Evolutionary conservation across 2,888 invertebrate species (phyloP).

Genomic region (Limnephilus auricula): DNA sequence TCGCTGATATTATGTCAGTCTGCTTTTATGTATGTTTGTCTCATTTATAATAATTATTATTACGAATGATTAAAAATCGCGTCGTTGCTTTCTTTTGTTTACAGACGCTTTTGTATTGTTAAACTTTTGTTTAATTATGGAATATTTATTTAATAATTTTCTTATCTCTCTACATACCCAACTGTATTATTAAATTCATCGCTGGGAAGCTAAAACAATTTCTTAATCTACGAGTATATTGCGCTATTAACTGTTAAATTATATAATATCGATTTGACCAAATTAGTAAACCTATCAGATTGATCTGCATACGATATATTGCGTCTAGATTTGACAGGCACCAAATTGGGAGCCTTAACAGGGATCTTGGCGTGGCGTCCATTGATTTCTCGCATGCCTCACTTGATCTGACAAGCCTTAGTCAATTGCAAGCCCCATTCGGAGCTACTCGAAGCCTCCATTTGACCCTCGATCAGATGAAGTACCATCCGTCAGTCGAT

Average conservation of each 20-base stretch:
- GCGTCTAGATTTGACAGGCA: not conserved
- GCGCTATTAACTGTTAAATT: not conserved
- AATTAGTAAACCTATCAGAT: not conserved
- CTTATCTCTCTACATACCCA: not conserved
- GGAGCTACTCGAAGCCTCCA: slow-evolving; percentile 24
- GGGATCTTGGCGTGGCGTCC: not conserved
- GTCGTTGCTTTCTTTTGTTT: not conserved
- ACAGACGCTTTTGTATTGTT: too few relatives aligned
- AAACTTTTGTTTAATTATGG: too few relatives aligned
- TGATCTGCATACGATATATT: not conserved
- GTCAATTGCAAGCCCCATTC: slow-evolving; percentile 18
- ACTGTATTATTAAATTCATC: not conserved
- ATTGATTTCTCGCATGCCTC: not conserved
- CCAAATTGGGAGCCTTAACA: not conserved
- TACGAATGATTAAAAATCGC: not conserved
- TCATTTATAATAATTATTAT: not conserved
- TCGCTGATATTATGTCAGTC: not conserved
- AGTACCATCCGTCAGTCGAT: slow-evolving; percentile 26
- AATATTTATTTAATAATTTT: too few relatives aligned
- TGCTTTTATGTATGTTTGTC: not conserved
- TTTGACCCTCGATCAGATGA: not conserved
- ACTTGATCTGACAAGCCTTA: slow-evolving; percentile 30
- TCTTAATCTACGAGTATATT: not conserved
- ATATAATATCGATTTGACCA: not conserved
- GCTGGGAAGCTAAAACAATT: not conserved